Conservation (phyloP, 2,888 invertebrate genomes). For the Balanococcus diminutus region DNA sequence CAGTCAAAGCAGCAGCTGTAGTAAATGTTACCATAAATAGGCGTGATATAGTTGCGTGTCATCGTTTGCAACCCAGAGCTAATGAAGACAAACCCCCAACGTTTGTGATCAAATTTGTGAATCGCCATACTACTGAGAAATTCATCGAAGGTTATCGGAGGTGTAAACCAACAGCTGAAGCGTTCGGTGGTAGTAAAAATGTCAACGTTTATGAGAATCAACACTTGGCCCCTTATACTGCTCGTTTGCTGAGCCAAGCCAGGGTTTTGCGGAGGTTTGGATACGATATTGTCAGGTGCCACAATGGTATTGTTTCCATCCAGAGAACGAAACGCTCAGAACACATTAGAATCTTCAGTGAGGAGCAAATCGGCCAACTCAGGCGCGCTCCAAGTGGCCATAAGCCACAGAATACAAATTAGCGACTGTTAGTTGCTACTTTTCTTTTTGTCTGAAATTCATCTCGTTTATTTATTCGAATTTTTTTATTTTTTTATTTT, state of each 20-base stretch:
- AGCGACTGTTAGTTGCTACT: no score
- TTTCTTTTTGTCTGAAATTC: no score
- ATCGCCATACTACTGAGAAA: not conserved
- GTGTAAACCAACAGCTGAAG: not conserved
- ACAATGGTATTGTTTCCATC: no score
- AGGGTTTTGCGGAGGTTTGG: no score
- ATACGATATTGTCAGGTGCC: no score
- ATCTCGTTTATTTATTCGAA: no score
- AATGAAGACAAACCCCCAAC: not conserved
- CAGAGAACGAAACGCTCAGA: no score
- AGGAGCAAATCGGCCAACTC: no score
- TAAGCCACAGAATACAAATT: no score
- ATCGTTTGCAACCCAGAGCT: not conserved
- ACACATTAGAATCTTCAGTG: no score
- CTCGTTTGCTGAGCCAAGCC: not conserved
- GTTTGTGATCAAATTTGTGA: not conserved
- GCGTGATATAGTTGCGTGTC: not conserved
- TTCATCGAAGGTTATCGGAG: not conserved
- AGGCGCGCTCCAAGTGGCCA: no score
- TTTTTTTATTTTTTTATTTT: no score
- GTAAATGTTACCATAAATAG: not conserved
- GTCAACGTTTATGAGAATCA: not conserved
- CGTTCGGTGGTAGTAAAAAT: not conserved
- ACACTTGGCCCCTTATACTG: not conserved
- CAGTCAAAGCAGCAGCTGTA: not conserved